phyloP scores from a whole-genome alignment of 1,140 invertebrate species.

The Panulirus ornatus region DNA sequence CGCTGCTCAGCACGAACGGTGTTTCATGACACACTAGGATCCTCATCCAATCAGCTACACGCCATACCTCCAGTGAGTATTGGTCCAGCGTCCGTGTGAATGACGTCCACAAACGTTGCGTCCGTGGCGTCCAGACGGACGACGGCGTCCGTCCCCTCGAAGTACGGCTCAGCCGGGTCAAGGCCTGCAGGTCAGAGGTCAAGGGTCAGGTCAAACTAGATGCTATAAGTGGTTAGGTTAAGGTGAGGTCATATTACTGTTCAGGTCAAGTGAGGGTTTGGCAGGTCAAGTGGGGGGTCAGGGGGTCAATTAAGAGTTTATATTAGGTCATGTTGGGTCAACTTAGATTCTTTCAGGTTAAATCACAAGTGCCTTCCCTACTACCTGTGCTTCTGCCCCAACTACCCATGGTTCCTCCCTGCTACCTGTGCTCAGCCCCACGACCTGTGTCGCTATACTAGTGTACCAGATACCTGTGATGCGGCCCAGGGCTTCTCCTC shows the following conservation, averaged over 20 bases:
- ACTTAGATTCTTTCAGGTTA: not conserved
- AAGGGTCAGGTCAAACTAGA: not conserved
- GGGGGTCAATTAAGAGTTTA: not conserved
- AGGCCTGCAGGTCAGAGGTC: conserved; percentile 81
- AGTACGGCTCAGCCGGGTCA: conserved; percentile 95
- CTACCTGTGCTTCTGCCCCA: not conserved
- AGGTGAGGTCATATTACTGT: not conserved
- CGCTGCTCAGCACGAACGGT: too few relatives aligned
- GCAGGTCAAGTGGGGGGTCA: not conserved
- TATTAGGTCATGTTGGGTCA: not conserved
- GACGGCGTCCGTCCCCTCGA: conserved; percentile 88
- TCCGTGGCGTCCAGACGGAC: conserved; percentile 91
- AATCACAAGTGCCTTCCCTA: not conserved
- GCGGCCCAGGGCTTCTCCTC: conserved; percentile 83
- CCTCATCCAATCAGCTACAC: too few relatives aligned
- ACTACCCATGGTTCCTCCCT: too few relatives aligned
- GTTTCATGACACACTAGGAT: too few relatives aligned
- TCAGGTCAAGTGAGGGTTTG: not conserved
- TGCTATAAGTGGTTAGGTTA: not conserved
- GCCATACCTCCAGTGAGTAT: conserved; percentile 86
- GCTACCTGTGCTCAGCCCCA: not conserved
- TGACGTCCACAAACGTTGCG: conserved; percentile 90
- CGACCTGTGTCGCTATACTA: not conserved
- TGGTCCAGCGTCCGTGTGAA: conserved; percentile 82
- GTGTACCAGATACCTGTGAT: conserved; percentile 78